A percentile compares a stretch with the other conserved stretches of the same genome.
Conservation (phyloP, 2,113 vertebrate genomes). For the Oncorhynchus keta region DNA sequence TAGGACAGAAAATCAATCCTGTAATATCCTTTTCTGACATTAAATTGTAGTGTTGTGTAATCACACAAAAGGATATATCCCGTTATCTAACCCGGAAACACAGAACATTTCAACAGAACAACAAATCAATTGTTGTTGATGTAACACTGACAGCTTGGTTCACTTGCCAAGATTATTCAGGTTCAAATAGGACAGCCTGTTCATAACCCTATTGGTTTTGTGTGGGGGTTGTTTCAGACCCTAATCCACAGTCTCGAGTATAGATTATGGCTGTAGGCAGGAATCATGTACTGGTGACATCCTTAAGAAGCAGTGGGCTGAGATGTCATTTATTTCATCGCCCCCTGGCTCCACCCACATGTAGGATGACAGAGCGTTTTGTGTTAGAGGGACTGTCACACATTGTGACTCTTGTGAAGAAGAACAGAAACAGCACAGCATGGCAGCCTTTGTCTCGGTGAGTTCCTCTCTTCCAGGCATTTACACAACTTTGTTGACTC, state of each 20-base stretch:
- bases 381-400: neutral
- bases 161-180: neutral
- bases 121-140: neutral
- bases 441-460: constrained; percentile 46
- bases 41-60: neutral
- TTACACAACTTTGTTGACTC: neutral
- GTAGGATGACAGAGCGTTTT: no score
- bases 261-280: neutral
- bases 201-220: neutral
- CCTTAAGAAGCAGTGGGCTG: neutral
- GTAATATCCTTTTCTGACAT: no score
- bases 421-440: neutral
- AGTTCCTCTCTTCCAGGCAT: constrained; percentile 22
- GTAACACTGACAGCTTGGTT: neutral
- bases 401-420: neutral
- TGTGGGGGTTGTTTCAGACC: neutral
- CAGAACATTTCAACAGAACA: neutral
- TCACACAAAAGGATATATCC: neutral
- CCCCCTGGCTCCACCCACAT: neutral
- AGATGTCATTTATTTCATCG: neutral
- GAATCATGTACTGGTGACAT: neutral
- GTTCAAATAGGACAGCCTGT: neutral
- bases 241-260: neutral
- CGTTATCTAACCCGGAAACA: neutral
- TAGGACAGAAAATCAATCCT: no score